A percentile compares a stretch with the other conserved stretches of the same genome.
Evolutionary conservation across 2,797 vertebrate species (phyloP).

Genomic region (Semaprochilodus insignis): DNA sequence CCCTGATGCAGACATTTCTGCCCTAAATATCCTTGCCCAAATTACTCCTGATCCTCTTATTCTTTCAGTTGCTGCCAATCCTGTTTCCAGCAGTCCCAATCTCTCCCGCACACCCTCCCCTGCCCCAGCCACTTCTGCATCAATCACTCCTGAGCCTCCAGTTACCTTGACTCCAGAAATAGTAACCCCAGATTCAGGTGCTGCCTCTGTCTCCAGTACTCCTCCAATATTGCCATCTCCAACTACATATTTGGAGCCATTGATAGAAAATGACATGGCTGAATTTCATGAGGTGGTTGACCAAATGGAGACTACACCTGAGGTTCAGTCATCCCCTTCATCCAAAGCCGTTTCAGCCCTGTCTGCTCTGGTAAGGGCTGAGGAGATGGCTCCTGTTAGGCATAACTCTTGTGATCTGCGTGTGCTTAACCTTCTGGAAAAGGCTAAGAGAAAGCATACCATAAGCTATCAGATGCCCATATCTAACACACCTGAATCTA

Average conservation of each 20-base stretch:
- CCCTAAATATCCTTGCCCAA: slow-evolving; percentile 36
- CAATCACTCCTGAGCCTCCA: slow-evolving; percentile 8
- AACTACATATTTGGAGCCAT: not conserved
- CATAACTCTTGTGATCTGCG: slow-evolving; percentile 66
- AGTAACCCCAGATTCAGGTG: slow-evolving; percentile 37
- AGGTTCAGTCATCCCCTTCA: not conserved
- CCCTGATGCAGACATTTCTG: slow-evolving; percentile 33
- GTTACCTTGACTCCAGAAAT: not conserved
- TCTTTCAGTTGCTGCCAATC: not conserved
- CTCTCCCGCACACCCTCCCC: slow-evolving; percentile 14
- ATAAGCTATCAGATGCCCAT: slow-evolving; percentile 43
- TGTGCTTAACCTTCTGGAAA: slow-evolving; percentile 74
- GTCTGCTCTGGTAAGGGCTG: slow-evolving; percentile 70
- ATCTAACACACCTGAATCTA: slow-evolving; percentile 26
- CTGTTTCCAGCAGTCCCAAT: slow-evolving; percentile 39
- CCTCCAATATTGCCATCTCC: slow-evolving; percentile 4
- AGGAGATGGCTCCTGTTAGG: slow-evolving; percentile 66
- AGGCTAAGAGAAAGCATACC: slow-evolving; percentile 68
- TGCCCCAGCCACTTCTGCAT: slow-evolving; percentile 17
- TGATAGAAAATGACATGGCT: slow-evolving; percentile 9
- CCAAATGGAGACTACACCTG: not conserved
- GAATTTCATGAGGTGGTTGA: not conserved
- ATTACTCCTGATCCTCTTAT: not conserved
- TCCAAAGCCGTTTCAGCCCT: slow-evolving; percentile 55
- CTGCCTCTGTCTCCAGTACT: slow-evolving; percentile 1